Evolutionary conservation across 2,113 vertebrate genomes (phyloP).

Genomic region (Aphyosemion australe): DNA sequence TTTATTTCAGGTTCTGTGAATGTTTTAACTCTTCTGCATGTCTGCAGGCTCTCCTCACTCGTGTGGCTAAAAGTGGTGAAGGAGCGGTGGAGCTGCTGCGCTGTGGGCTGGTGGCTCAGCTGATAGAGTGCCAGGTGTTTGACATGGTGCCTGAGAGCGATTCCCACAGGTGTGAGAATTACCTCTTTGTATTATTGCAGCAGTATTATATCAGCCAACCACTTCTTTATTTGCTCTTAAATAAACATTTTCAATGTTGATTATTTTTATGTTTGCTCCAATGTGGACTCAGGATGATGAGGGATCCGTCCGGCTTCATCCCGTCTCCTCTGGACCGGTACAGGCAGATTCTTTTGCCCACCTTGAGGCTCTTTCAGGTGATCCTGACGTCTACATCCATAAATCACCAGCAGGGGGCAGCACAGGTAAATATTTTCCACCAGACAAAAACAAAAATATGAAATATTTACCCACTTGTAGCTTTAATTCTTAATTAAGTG

Average conservation of each 20-base stretch:
- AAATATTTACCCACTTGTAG: background rate
- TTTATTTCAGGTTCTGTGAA: background rate
- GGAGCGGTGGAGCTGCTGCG: slow-evolving; percentile 90
- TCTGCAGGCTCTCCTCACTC: slow-evolving; percentile 90
- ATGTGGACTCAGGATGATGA: slow-evolving; percentile 59
- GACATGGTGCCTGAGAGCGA: slow-evolving; percentile 94
- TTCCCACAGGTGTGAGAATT: slow-evolving; percentile 82
- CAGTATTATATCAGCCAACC: too few species aligned
- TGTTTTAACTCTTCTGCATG: background rate
- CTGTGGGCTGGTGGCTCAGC: slow-evolving; percentile 88
- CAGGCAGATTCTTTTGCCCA: slow-evolving; percentile 92
- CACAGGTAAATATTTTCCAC: slow-evolving; percentile 80
- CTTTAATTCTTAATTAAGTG: background rate
- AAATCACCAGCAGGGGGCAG: slow-evolving; percentile 93
- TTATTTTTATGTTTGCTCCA: slow-evolving; percentile 16
- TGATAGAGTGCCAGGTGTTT: slow-evolving; percentile 94
- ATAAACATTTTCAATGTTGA: fast-evolving
- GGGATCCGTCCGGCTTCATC: slow-evolving; percentile 91
- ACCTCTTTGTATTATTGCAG: too few species aligned
- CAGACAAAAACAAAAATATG: too few species aligned
- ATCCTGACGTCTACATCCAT: slow-evolving; percentile 93
- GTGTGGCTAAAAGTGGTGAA: slow-evolving; percentile 90
- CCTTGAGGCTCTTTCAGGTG: slow-evolving; percentile 90
- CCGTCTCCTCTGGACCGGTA: slow-evolving; percentile 92
- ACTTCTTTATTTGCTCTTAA: background rate